These are phyloP conservation scores for Agrochola macilenta DNA, from an alignment of 2,888 invertebrate species.

Conservation along the genomic window DNA sequence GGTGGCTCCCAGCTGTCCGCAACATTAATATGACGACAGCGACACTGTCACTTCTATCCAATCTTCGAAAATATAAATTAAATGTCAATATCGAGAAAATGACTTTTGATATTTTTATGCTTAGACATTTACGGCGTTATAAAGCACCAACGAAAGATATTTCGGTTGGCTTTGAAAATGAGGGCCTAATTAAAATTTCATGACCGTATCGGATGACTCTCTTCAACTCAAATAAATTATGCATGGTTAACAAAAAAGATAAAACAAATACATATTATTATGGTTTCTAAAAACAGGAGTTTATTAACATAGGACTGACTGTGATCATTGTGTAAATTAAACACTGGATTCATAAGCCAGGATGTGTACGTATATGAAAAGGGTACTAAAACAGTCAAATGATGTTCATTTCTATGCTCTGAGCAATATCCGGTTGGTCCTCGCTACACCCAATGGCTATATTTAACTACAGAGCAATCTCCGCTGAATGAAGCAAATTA, in stretches of 20 bases:
- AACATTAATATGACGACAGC: conserved; percentile 86
- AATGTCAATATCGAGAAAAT: conserved; percentile 78
- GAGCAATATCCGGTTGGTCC: conserved; percentile 77
- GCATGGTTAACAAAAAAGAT: conserved; percentile 3
- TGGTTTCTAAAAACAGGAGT: conserved; percentile 24
- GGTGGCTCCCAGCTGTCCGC: conserved; percentile 85
- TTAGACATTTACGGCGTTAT: conserved; percentile 27
- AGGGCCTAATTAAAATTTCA: conserved; percentile 41
- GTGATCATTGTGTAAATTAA: conserved; percentile 69
- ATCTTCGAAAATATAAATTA: conserved; percentile 83
- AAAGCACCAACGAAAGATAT: conserved; percentile 13
- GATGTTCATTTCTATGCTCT: conserved; percentile 75
- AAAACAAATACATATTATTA: background rate
- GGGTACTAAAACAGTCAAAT: conserved; percentile 71
- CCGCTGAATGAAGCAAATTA: conserved; percentile 67
- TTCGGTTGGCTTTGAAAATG: conserved; percentile 25
- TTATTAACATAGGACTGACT: conserved; percentile 45
- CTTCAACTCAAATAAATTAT: conserved; percentile 21
- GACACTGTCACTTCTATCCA: conserved; percentile 81
- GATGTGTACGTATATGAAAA: conserved; percentile 65
- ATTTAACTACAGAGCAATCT: conserved; percentile 69
- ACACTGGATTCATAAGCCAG: conserved; percentile 63
- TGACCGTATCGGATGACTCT: conserved; percentile 14
- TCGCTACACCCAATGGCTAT: conserved; percentile 67
- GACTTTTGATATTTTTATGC: conserved; percentile 48